These are phyloP conservation scores for Pelmatolapia mariae DNA, from an alignment of 2,113 vertebrate species.

Conservation along the genomic window DNA sequence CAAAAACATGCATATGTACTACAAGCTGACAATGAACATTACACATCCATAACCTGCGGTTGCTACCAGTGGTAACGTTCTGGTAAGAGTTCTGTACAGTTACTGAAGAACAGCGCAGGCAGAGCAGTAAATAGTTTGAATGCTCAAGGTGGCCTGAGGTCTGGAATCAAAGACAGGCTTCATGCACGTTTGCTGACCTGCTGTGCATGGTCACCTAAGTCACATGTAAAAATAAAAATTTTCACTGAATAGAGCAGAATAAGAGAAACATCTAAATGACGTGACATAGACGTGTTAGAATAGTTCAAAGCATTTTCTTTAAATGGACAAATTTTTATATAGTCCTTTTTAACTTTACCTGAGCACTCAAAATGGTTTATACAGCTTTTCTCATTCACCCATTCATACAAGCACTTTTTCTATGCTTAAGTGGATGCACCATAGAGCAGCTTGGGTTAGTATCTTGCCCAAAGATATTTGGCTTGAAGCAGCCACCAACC, in stretches of 20 bases:
- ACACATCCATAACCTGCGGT: not conserved
- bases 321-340: not conserved
- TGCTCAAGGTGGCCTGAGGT: no score
- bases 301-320: not conserved
- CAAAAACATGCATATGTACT: not conserved
- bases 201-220: not conserved
- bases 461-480: no score
- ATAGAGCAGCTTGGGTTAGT: not conserved
- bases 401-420: not conserved
- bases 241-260: not conserved
- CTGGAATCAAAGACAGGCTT: not conserved
- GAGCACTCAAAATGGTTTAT: not conserved
- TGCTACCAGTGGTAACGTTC: not conserved
- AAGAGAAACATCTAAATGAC: not conserved
- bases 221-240: not conserved
- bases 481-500: not conserved
- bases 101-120: no score
- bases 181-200: not conserved
- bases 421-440: not conserved
- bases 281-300: not conserved
- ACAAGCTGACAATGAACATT: not conserved
- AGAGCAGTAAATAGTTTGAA: no score
- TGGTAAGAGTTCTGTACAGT: not conserved
- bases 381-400: not conserved
- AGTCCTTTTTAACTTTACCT: not conserved